phyloP scores from a whole-genome alignment of 2,797 vertebrate genomes.

The Knipowitschia caucasica region DNA sequence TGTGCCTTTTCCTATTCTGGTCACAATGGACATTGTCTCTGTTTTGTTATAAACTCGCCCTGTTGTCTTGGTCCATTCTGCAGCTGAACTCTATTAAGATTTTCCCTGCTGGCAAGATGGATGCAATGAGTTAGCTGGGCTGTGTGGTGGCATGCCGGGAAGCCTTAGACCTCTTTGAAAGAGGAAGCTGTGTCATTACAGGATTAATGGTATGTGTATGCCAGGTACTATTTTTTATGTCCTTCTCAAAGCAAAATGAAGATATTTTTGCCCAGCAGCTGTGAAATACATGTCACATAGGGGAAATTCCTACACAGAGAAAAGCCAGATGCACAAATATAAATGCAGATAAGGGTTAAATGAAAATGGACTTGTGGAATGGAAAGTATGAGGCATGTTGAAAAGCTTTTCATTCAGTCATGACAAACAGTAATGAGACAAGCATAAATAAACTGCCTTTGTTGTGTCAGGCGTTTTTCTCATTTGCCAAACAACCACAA shows the following conservation, averaged over 20 bases:
- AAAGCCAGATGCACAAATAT: slow-evolving; percentile 34
- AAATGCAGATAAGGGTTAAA: slow-evolving; percentile 51
- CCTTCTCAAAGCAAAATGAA: slow-evolving; percentile 63
- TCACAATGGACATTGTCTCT: slow-evolving; percentile 12
- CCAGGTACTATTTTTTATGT: slow-evolving; percentile 59
- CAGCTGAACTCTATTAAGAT: slow-evolving; percentile 52
- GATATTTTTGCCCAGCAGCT: slow-evolving; percentile 52
- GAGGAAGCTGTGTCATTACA: slow-evolving; percentile 70
- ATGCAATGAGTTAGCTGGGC: slow-evolving; percentile 74
- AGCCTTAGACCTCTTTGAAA: slow-evolving; percentile 63
- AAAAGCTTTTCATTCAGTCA: slow-evolving; percentile 36
- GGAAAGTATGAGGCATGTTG: slow-evolving; percentile 34
- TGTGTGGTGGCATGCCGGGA: slow-evolving; percentile 69
- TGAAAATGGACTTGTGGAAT: slow-evolving; percentile 34
- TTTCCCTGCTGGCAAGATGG: slow-evolving; percentile 55
- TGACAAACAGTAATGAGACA: slow-evolving; percentile 38
- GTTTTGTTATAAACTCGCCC: slow-evolving; percentile 27
- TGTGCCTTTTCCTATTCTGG: too few relatives aligned
- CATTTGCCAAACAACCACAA: slow-evolving; percentile 28
- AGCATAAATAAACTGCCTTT: slow-evolving; percentile 49
- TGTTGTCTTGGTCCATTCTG: slow-evolving; percentile 29
- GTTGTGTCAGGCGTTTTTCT: slow-evolving; percentile 30
- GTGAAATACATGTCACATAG: slow-evolving; percentile 38
- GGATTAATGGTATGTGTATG: slow-evolving; percentile 67
- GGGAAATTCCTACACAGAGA: slow-evolving; percentile 21